These are phyloP conservation scores for Enteromius argenteus DNA, from an alignment of 2,797 vertebrate genomes.

Conservation along the genomic window DNA sequence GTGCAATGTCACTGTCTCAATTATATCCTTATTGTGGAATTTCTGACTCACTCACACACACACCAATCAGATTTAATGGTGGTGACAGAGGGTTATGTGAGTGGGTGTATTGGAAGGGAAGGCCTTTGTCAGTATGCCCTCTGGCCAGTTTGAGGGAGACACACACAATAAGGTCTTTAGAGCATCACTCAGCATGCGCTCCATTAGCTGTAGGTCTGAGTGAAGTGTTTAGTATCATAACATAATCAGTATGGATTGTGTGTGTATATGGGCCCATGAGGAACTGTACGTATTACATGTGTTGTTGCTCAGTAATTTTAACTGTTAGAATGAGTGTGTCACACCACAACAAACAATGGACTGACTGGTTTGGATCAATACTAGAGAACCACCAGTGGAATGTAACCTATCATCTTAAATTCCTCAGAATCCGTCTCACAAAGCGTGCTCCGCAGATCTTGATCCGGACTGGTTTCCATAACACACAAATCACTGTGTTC, in stretches of 20 bases:
- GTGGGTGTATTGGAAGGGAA: slow-evolving; percentile 50
- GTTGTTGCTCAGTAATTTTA: slow-evolving; percentile 8
- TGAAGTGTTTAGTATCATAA: slow-evolving; percentile 49
- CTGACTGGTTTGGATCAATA: slow-evolving; percentile 42
- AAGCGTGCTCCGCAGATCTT: neutral
- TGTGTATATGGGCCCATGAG: slow-evolving; percentile 2
- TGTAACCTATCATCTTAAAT: slow-evolving; percentile 43
- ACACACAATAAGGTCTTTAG: slow-evolving; percentile 49
- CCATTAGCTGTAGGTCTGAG: slow-evolving; percentile 51
- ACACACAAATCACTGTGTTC: neutral
- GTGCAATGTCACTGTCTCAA: slow-evolving; percentile 9
- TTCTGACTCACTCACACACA: slow-evolving; percentile 16
- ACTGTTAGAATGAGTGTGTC: neutral
- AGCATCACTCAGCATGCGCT: slow-evolving; percentile 56
- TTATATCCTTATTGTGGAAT: slow-evolving; percentile 43
- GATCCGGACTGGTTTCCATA: neutral
- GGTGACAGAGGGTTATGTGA: slow-evolving; percentile 56
- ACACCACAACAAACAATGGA: slow-evolving; percentile 4
- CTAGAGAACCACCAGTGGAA: slow-evolving; percentile 41
- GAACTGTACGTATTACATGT: neutral
- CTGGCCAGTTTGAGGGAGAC: slow-evolving; percentile 43
- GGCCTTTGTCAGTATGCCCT: slow-evolving; percentile 52
- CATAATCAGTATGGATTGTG: slow-evolving; percentile 22
- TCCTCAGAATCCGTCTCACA: slow-evolving; percentile 31
- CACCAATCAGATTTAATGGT: slow-evolving; percentile 57